Evolutionary conservation across 2,888 invertebrate genomes (phyloP).

Genomic region (Cerceris ruficornis): DNA sequence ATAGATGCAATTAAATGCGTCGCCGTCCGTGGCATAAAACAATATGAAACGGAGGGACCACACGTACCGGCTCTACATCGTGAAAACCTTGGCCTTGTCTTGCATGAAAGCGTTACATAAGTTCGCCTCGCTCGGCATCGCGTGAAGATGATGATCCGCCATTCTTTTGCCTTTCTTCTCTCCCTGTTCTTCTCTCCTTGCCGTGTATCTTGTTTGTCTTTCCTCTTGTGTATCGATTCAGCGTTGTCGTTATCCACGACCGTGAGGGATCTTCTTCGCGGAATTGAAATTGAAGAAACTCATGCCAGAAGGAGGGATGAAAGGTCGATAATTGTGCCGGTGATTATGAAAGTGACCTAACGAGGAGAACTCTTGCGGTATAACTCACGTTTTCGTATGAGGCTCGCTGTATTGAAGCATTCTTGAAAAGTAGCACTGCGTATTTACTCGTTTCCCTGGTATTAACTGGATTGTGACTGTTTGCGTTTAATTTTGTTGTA

Average conservation of each 20-base stretch:
- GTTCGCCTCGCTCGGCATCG: constrained; percentile 67
- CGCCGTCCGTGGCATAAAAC: constrained; percentile 49
- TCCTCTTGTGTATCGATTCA: constrained; percentile 13
- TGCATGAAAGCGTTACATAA: constrained; percentile 75
- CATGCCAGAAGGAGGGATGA: too few species aligned
- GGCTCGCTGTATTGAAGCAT: too few species aligned
- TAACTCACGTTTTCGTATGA: too few species aligned
- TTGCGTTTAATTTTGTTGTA: too few species aligned
- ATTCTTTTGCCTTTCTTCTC: constrained; percentile 39
- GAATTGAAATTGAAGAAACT: too few species aligned
- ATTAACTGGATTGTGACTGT: too few species aligned
- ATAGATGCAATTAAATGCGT: constrained; percentile 51
- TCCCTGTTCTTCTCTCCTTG: neutral
- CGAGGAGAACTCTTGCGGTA: too few species aligned
- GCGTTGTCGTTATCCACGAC: constrained; percentile 3
- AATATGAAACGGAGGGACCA: constrained; percentile 50
- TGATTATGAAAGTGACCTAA: too few species aligned
- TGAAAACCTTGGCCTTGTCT: constrained; percentile 77
- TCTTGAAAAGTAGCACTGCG: too few species aligned
- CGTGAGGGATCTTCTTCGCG: neutral
- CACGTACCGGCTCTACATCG: constrained; percentile 39
- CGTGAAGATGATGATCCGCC: constrained; percentile 66
- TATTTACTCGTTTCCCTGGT: too few species aligned
- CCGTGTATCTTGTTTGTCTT: constrained; percentile 17
- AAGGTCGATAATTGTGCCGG: too few species aligned